Evolutionary conservation across 2,888 invertebrate genomes (phyloP), one percentile per base, ranked within the genome.

Genomic region (Coremacera marginata): DNA sequence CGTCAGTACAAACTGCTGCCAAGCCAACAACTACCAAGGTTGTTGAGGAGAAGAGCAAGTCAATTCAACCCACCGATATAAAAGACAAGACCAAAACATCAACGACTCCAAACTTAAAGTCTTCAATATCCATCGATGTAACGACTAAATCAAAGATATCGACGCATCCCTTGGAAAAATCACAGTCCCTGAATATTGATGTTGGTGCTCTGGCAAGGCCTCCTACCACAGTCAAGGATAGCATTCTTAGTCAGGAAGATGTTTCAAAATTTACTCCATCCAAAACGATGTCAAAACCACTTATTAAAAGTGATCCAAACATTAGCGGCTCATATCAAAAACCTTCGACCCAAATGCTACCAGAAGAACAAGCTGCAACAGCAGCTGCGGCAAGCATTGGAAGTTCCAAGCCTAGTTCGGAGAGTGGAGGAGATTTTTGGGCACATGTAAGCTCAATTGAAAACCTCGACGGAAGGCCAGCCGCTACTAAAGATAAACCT

Each of bases 101-200:
- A 8, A 34, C 70, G 37, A 70, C 51, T 3, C n/a, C 76, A 5
- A 7, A 16, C 16, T 65, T 76, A 27, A 65, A 76, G 55, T 5
- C 75, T 11, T 57, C 77, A 2, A 63, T 34, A 25, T 80, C 79
- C 16, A 7, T 74, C 31, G 79, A 78, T n/a, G 3, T 51, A 9
- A 14, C 51, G n/a, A n/a, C 27, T 67, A 51, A 49, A 14, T 9
- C 77, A 34, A 67, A 55, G 14, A 49, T 8, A 44, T 2, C 70
- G 3, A 9, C 19, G 34, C 75, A 74, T 70, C 19, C 67, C 19
- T 19, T 79, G 2, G 70, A 63, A n/a, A 80, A 77, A 49, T 73
- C 78, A 27, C 72, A 78, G 19, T 78, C 79, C 11, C 70, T 77
- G 0, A 70, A 9, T 25, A 62, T 52, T 9, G 76, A 78, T 51